These are phyloP conservation scores for Zygaena filipendulae DNA, from an alignment of 2,888 invertebrate species.

Conservation along the genomic window DNA sequence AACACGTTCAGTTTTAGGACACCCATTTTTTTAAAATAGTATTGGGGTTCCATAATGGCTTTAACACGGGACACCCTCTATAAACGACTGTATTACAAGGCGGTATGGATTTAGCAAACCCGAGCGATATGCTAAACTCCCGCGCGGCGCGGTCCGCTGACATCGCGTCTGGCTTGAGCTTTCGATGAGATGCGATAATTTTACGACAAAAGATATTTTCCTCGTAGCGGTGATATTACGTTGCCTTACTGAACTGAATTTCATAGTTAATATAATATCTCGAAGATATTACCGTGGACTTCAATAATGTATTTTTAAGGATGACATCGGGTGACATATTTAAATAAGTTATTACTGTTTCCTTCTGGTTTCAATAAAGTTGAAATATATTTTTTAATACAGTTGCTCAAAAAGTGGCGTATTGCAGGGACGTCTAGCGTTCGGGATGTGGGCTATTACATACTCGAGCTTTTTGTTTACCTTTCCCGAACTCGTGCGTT, in stretches of 20 bases:
- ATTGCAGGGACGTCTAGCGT: too few species aligned
- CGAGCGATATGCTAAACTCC: slow-evolving; percentile 54
- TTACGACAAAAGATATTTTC: slow-evolving; percentile 46
- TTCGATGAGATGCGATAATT: slow-evolving; percentile 50
- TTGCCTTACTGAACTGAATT: slow-evolving; percentile 34
- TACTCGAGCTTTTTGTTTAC: too few species aligned
- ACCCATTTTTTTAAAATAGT: slow-evolving; percentile 56
- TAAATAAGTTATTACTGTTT: too few species aligned
- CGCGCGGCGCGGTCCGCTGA: slow-evolving; percentile 41
- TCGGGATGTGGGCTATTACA: too few species aligned
- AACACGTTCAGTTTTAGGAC: slow-evolving; percentile 49
- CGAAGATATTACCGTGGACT: too few species aligned
- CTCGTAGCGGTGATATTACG: slow-evolving; percentile 40
- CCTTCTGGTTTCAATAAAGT: too few species aligned
- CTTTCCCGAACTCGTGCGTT: too few species aligned
- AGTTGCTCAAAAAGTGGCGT: too few species aligned
- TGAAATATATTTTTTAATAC: too few species aligned
- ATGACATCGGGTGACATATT: too few species aligned
- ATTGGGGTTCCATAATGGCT: slow-evolving; percentile 60
- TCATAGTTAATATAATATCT: slow-evolving; percentile 40
- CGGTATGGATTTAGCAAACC: slow-evolving; percentile 39
- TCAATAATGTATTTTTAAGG: too few species aligned
- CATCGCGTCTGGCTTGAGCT: slow-evolving; percentile 43
- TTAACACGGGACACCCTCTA: slow-evolving; percentile 39
- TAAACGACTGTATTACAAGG: slow-evolving; percentile 43